phyloP scores from a whole-genome alignment of 2,113 vertebrate genomes.

The Megaceryle maxima region DNA sequence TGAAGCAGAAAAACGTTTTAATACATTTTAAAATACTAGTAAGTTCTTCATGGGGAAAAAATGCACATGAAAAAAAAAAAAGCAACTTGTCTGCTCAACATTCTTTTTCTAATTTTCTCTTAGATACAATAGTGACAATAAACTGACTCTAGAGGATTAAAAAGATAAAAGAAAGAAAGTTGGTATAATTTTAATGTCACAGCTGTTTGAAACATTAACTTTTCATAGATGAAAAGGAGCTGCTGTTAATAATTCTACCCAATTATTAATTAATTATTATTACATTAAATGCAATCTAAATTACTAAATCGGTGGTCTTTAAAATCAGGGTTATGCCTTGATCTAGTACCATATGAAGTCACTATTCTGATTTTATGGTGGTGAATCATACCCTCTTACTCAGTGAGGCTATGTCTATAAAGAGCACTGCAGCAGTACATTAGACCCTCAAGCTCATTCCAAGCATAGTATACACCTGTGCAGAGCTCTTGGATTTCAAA shows the following conservation, averaged over 20 bases:
- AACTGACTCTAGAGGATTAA: background rate
- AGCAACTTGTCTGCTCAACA: background rate
- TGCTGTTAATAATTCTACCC: background rate
- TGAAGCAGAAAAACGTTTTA: background rate
- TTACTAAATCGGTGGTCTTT: background rate
- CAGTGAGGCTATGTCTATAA: background rate
- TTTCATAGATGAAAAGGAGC: background rate
- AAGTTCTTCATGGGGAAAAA: background rate
- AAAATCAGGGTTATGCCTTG: background rate
- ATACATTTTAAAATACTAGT: background rate
- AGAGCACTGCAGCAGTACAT: background rate
- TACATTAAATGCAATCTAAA: background rate
- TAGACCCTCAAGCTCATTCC: background rate
- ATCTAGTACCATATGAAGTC: background rate
- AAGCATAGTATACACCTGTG: background rate
- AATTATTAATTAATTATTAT: background rate
- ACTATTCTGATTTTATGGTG: accelerated
- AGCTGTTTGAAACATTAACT: background rate
- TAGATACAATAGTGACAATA: background rate
- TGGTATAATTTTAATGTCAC: background rate
- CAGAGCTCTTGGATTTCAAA: background rate
- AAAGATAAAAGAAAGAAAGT: background rate
- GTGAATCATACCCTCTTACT: background rate
- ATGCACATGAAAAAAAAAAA: background rate
- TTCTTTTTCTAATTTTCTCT: background rate